Conservation (phyloP, 2,797 vertebrate species). For the Spinus pinus region DNA sequence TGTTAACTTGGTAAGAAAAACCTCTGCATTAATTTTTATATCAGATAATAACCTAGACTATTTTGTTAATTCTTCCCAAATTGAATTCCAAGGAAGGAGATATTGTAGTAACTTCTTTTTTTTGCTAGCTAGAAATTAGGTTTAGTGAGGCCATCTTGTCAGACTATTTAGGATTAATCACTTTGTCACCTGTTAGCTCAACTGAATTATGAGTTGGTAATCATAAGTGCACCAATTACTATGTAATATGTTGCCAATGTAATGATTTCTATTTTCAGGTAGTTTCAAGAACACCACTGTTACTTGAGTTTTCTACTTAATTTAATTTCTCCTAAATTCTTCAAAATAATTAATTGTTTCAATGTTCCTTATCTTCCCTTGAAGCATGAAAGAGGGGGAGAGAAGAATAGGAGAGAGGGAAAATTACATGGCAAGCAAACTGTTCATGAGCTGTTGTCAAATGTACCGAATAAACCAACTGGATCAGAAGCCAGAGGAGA, state of each 20-base stretch:
- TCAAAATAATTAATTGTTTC: not conserved
- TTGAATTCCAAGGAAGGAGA: not conserved
- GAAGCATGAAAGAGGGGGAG: not conserved
- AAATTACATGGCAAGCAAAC: not conserved
- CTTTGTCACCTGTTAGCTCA: not conserved
- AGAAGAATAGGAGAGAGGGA: not conserved
- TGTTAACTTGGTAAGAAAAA: constrained; percentile 42
- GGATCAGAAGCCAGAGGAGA: not conserved
- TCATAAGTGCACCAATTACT: not conserved
- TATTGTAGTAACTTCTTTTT: not conserved
- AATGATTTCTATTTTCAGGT: not conserved
- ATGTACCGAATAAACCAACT: not conserved
- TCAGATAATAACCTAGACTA: not conserved
- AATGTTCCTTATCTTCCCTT: not conserved
- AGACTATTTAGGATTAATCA: not conserved
- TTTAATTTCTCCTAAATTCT: not conserved
- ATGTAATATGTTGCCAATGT: not conserved
- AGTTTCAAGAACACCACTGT: not conserved
- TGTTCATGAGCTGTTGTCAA: not conserved
- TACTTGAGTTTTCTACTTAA: not conserved
- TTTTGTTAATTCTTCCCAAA: constrained; percentile 28
- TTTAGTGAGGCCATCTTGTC: not conserved
- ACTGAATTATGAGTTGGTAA: not conserved
- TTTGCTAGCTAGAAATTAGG: not conserved
- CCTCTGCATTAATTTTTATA: constrained; percentile 20